Evolutionary conservation across 2,797 vertebrate species (phyloP), one percentile per base, ranked within the genome.

Genomic region (Enteromius argenteus): DNA sequence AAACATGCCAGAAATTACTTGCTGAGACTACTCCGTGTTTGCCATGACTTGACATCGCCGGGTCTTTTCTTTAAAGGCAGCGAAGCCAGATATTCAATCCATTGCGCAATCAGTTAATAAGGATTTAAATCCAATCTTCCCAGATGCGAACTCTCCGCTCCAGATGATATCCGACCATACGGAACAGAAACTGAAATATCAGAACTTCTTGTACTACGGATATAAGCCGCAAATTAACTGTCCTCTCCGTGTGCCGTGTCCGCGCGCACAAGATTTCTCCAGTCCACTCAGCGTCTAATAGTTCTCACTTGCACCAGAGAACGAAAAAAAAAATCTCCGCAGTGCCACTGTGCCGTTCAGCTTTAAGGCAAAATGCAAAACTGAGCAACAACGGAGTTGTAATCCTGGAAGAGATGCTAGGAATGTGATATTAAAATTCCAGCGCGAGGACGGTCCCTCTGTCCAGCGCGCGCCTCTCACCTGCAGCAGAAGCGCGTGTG

Each of bases 401-500:
- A 82, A 85, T 94, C 95, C 94, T 91, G 87, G 87, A 37, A 72
- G 84, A 87, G 89, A 77, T 85, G 37, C 79, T 68, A 53, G 82
- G 84, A 85, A 84, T 69, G 56, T 83, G 53, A 80, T 90, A 73
- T 87, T 89, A 64, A 84, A 88, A 86, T 88, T 89, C 86, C 85
- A 75, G 81, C 69, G 53, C 42, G 68, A 87, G 82, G 90, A 92
- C 89, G 89, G 89, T 91, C 85, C 32, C 85, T 88, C 88, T 87
- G 89, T 91, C 89, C 91, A 88, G 92, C 93, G 92, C 92, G 94
- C 92, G 91, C 75, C 91, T 94, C 93, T 95, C 95, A 97, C 97
- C 96, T 97, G 97, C 97, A 96, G 96, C 94, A 94, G 95, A 96
- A 93, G 95, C 94, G 96, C 96, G 92, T 95, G 95, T 94, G 82